Evolutionary conservation across 2,888 invertebrate species (phyloP).

Genomic region (Frankliniella intonsa): DNA sequence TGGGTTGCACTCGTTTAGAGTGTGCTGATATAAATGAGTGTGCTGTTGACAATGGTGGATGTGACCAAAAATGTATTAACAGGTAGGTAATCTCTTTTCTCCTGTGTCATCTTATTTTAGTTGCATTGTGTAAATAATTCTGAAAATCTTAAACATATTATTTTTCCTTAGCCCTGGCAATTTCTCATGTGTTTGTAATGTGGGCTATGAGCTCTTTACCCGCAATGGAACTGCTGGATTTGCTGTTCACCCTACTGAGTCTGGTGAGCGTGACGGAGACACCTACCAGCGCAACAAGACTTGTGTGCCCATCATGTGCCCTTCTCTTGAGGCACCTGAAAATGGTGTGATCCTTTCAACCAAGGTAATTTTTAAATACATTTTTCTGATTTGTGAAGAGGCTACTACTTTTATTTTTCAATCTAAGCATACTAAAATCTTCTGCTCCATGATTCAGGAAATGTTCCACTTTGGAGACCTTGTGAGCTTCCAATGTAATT

Average conservation of each 20-base stretch:
- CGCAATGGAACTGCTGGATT: constrained; percentile 88
- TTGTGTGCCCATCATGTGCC: constrained; percentile 90
- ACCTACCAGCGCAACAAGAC: constrained; percentile 87
- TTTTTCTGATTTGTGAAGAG: not conserved
- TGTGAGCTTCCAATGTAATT: constrained; percentile 87
- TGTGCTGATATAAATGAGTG: constrained; percentile 89
- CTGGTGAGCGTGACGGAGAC: constrained; percentile 83
- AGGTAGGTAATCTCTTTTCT: constrained; percentile 46
- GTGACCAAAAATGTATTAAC: constrained; percentile 89
- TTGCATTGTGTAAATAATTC: not conserved
- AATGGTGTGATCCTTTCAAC: constrained; percentile 81
- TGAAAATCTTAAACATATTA: constrained; percentile 26
- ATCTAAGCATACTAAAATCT: not conserved
- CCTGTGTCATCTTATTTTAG: not conserved
- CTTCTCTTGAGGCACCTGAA: constrained; percentile 68
- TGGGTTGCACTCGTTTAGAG: constrained; percentile 87
- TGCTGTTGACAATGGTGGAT: constrained; percentile 78
- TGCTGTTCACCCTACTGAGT: constrained; percentile 71
- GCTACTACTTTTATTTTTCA: not conserved
- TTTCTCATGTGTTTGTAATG: constrained; percentile 82
- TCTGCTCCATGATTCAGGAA: constrained; percentile 44
- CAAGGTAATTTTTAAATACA: constrained; percentile 48
- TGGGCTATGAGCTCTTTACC: constrained; percentile 85
- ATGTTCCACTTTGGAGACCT: constrained; percentile 86
- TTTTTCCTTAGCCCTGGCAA: constrained; percentile 64